Percentiles rank a stretch among this genome's conserved stretches.
Evolutionary conservation across 1,140 invertebrate species (phyloP).

Genomic region (Nasonia longicornis): DNA sequence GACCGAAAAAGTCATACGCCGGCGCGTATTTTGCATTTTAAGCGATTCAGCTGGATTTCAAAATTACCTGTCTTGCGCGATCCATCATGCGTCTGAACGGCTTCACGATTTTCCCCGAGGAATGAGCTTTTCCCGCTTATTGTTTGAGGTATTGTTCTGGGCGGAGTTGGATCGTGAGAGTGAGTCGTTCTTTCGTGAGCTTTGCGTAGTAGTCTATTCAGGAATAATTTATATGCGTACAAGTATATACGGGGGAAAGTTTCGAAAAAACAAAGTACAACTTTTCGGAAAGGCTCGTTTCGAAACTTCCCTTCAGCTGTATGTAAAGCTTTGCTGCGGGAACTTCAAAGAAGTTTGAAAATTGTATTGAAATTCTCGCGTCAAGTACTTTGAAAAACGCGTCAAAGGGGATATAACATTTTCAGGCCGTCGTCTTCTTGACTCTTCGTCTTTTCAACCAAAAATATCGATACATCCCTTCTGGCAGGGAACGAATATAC

Average conservation of each 20-base stretch:
- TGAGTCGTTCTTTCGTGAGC: neutral
- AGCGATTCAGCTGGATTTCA: neutral
- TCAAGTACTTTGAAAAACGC: neutral
- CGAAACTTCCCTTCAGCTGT: neutral
- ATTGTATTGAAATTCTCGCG: neutral
- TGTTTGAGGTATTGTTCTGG: neutral
- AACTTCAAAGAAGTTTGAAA: neutral
- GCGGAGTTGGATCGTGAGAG: neutral
- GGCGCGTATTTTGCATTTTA: slow-evolving; percentile 13
- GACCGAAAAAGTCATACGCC: neutral
- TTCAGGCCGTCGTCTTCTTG: no score
- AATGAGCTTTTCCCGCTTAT: neutral
- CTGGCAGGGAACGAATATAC: neutral
- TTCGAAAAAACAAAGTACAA: neutral
- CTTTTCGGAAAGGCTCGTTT: neutral
- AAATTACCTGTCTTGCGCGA: slow-evolving; percentile 23
- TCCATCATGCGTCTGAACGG: neutral
- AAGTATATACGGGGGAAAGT: neutral
- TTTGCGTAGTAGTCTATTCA: neutral
- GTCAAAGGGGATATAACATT: neutral
- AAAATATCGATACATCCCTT: no score
- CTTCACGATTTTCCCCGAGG: neutral
- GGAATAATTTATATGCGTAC: neutral
- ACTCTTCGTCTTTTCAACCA: neutral
- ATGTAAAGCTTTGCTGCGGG: neutral